Conservation (phyloP, 2,888 invertebrate genomes). For the Rotaria macrura region DNA sequence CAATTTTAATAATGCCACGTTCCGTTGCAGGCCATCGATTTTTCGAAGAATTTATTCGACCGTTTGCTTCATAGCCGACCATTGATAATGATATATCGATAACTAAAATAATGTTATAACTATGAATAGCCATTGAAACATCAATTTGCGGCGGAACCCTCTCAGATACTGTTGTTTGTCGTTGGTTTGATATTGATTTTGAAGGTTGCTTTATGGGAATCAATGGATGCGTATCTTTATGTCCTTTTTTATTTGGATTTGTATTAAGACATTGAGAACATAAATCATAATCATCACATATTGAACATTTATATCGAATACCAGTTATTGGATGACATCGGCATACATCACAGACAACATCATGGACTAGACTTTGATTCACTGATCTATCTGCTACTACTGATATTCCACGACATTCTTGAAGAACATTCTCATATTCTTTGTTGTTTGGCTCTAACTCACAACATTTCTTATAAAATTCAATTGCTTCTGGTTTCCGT, state of each 20-base stretch:
- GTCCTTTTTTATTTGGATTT: slow-evolving; percentile 17
- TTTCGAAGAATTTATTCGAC: background rate
- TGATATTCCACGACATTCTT: background rate
- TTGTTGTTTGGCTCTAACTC: background rate
- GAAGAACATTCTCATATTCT: background rate
- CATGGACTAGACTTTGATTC: background rate
- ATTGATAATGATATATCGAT: background rate
- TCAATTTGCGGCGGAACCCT: background rate
- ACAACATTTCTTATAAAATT: background rate
- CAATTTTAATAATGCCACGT: background rate
- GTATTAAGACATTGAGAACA: background rate
- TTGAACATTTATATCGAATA: slow-evolving; percentile 3
- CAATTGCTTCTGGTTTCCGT: background rate
- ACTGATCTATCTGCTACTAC: background rate
- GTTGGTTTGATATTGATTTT: background rate
- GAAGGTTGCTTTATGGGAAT: background rate
- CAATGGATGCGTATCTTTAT: background rate
- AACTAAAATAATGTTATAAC: background rate
- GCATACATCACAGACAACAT: background rate
- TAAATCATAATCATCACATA: slow-evolving; percentile 13
- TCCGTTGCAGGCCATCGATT: slow-evolving; percentile 14
- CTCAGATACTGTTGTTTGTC: background rate
- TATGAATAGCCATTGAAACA: background rate
- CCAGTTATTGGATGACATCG: background rate
- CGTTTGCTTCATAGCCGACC: background rate